Evolutionary conservation across 2,888 invertebrate species (phyloP).

Genomic region (Steromphala cineraria): DNA sequence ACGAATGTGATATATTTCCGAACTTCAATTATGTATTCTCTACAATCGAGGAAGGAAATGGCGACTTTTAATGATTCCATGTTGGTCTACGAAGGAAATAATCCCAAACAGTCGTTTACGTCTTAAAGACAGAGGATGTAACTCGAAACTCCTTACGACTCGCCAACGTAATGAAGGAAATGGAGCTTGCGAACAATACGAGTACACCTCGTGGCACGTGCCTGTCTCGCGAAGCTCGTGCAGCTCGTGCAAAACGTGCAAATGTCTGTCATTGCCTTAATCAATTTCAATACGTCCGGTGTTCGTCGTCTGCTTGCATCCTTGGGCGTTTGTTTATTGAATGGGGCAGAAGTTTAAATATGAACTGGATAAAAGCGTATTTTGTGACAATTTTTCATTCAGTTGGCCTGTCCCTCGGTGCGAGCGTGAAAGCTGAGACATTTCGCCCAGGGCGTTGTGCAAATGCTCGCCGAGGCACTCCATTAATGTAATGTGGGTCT

Average conservation of each 20-base stretch:
- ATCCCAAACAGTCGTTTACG: not conserved
- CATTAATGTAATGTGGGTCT: not conserved
- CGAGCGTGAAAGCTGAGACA: not conserved
- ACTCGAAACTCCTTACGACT: not conserved
- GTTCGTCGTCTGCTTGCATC: not conserved
- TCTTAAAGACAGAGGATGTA: not conserved
- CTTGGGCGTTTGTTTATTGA: not conserved
- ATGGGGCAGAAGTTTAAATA: not conserved
- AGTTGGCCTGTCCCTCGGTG: not conserved
- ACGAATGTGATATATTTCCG: constrained; percentile 1
- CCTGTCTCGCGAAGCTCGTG: not conserved
- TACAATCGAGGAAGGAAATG: constrained; percentile 8
- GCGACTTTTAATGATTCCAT: constrained; percentile 4
- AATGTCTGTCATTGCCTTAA: not conserved
- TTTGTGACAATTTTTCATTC: not conserved
- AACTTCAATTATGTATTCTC: not conserved
- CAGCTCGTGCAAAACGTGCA: not conserved
- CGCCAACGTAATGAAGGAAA: not conserved
- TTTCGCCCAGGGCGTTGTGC: not conserved
- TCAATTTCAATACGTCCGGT: not conserved
- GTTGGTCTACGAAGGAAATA: not conserved
- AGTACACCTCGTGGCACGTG: not conserved
- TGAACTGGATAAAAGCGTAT: not conserved
- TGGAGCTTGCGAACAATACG: not conserved
- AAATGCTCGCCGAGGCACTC: not conserved